Evolutionary conservation across 2,113 vertebrate species (phyloP).

Genomic region (Bos taurus): DNA sequence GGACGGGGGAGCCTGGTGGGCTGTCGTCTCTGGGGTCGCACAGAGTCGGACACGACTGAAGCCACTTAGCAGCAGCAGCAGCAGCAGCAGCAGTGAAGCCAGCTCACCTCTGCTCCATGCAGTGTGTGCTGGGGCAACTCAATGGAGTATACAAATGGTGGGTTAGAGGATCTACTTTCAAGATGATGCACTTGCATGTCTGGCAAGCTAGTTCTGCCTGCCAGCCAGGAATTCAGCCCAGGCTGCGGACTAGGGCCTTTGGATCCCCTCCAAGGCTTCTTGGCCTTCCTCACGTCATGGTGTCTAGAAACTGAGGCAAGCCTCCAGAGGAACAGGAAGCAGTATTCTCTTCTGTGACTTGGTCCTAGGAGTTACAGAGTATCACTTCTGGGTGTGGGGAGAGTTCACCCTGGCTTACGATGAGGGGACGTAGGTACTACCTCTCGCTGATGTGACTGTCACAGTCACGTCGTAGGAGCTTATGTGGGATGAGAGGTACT

Average conservation of each 20-base stretch:
- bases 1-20: no score
- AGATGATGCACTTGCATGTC: not conserved
- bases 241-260: not conserved
- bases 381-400: not conserved
- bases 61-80: no score
- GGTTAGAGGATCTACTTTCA: not conserved
- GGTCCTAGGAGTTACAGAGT: not conserved
- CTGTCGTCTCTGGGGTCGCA: not conserved
- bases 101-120: not conserved
- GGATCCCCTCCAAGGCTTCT: not conserved
- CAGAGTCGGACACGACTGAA: no score
- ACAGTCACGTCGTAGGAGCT: not conserved
- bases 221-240: not conserved
- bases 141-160: fast-evolving
- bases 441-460: not conserved
- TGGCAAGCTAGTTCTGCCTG: not conserved
- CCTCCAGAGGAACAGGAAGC: not conserved
- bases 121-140: not conserved
- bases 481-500: not conserved
- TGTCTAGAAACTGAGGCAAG: not conserved
- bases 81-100: no score
- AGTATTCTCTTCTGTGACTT: not conserved
- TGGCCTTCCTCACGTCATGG: not conserved
- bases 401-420: not conserved
- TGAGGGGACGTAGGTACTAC: not conserved